Base-by-base conservation (phyloP, 2,888 invertebrate genomes). In the Drosophila melanosoma region DNA sequence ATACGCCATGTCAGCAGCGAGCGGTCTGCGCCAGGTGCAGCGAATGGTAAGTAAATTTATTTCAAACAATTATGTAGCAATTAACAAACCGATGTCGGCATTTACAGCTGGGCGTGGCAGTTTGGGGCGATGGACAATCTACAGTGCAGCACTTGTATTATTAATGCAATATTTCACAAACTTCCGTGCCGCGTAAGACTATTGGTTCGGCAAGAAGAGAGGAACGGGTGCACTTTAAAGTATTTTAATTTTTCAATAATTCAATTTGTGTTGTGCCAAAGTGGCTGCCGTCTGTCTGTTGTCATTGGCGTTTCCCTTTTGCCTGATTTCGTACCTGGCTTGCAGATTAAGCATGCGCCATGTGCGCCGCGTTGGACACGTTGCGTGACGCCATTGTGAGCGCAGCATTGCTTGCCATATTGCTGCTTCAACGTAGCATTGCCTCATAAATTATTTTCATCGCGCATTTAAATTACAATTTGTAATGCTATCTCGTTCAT, bases 51-150 rank as follows among this genome's bases (percentile, higher is more conserved):
- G 85, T 89, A 76, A 89, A 89, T 90, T 83, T 83, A 89, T 86
- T 79, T 80, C 84, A 82, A 87, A 87, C 87, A 90, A 87, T 87
- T 87, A 90, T 89, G 87, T 69, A 78, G 84, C 87, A 89, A 87
- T 87, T 87, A 87, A 83, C 87, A 84, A 83, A 83, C 83, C 87
- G 89, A 90, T 90, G 89, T 74, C 84, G 87, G 80, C 89, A 89
- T 86, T 87, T 90, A 82, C 82, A 78, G 66, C 48, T 51, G 48
- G 65, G 62, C 49, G 61, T 36, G 35, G 33, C 7, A 20, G 35
- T 15, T 42, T 32, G 17, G 40, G 17, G 42, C 32, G 12, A 17
- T n/a, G 38, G 59, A 57, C 66, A 69, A 42, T 42, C 64, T 74
- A 51, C 66, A 75, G 49, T 63, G 74, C 52, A 42, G 61, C 64